phyloP scores from a whole-genome alignment of 2,113 vertebrate genomes.

The Hypanus sabinus region DNA sequence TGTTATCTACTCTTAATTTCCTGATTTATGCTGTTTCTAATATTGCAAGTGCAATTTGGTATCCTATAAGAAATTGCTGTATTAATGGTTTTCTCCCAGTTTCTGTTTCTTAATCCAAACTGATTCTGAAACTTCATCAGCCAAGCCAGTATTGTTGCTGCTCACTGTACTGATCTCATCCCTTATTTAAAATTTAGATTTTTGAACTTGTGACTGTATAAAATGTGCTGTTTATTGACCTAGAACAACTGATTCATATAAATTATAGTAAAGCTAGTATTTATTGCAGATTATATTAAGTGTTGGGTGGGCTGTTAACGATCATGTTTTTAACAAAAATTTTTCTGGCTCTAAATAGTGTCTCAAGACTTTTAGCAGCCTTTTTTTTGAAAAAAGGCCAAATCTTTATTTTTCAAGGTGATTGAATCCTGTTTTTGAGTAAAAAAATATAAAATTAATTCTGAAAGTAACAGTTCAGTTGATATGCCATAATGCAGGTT shows the following conservation, averaged over 20 bases:
- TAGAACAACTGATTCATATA: neutral
- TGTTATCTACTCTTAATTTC: too few relatives aligned
- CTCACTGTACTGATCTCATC: too few relatives aligned
- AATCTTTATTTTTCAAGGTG: neutral
- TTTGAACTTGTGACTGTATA: neutral
- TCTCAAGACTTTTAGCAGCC: neutral
- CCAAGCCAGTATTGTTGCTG: too few relatives aligned
- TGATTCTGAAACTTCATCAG: too few relatives aligned
- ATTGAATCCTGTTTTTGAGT: slow-evolving; percentile 65
- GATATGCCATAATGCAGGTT: slow-evolving; percentile 69
- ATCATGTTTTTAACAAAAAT: neutral
- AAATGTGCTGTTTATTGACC: neutral
- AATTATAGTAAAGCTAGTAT: neutral
- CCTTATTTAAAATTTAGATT: neutral
- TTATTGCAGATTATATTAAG: neutral
- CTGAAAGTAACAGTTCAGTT: slow-evolving; percentile 80
- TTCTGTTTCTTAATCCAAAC: too few relatives aligned
- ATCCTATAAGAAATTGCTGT: too few relatives aligned
- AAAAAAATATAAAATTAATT: slow-evolving; percentile 87
- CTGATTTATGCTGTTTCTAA: too few relatives aligned
- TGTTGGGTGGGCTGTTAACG: neutral
- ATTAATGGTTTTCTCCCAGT: too few relatives aligned
- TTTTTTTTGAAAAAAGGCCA: neutral
- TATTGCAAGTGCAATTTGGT: too few relatives aligned
- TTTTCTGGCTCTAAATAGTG: neutral